These are phyloP conservation scores for Rosalia funebris DNA, from an alignment of 2,888 invertebrate genomes.

Conservation along the genomic window DNA sequence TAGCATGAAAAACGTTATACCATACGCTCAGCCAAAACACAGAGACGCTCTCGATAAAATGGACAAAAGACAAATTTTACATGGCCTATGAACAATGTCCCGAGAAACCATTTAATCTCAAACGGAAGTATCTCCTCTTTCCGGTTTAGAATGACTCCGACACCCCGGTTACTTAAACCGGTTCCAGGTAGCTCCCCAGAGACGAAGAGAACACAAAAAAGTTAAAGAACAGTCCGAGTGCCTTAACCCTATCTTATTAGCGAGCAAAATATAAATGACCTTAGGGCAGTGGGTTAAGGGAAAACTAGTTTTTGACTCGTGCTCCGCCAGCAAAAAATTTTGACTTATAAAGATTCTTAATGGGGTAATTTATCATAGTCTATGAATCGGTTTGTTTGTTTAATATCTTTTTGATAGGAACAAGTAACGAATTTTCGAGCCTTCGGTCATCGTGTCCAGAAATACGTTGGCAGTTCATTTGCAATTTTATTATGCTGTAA, in stretches of 20 bases:
- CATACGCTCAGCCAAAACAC: conserved; percentile 26
- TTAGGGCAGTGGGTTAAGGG: conserved; percentile 25
- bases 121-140: conserved; percentile 53
- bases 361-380: conserved; percentile 30
- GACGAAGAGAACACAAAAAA: conserved; percentile 12
- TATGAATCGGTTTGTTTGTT: conserved; percentile 22
- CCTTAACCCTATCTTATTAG: conserved; percentile 33
- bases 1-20: conserved; percentile 32
- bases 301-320: conserved; percentile 37
- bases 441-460: conserved; percentile 20
- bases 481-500: conserved; percentile 2
- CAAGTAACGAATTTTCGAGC: conserved; percentile 30
- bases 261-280: conserved; percentile 35
- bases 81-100: conserved; percentile 35
- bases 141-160: conserved; percentile 49
- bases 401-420: conserved; percentile 18
- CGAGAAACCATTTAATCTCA: conserved; percentile 51
- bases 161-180: conserved; percentile 38
- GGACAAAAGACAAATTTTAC: conserved; percentile 35
- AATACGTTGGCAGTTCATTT: conserved; percentile 22
- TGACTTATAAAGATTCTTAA: conserved; percentile 1
- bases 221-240: conserved; percentile 5
- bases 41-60: conserved; percentile 16
- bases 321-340: conserved; percentile 24
- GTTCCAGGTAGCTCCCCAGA: conserved; percentile 38